Evolutionary conservation across 2,888 invertebrate genomes (phyloP).

Genomic region (Pseudoips prasinana): DNA sequence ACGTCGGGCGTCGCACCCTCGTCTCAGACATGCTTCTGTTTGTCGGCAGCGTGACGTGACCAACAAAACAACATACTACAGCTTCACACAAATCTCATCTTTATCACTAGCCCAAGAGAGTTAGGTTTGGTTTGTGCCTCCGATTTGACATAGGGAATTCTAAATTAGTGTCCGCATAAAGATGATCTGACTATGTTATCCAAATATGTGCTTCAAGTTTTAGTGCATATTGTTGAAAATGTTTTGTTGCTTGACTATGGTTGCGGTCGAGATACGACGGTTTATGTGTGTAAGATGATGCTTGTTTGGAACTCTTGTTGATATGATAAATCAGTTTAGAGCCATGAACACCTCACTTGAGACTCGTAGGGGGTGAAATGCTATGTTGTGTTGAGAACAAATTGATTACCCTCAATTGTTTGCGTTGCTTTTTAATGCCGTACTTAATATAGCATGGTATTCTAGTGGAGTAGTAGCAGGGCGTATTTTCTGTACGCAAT

Average conservation of each 20-base stretch:
- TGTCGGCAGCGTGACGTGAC: conserved; percentile 34
- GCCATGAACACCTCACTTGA: conserved; percentile 71
- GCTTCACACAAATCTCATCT: conserved; percentile 27
- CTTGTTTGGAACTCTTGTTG: conserved; percentile 73
- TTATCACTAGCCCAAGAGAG: conserved; percentile 36
- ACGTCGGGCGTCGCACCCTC: conserved; percentile 68
- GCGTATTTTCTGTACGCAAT: no score
- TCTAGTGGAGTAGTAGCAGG: no score
- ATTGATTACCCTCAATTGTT: conserved; percentile 60
- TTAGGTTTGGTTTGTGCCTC: conserved; percentile 20
- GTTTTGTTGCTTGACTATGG: conserved; percentile 53
- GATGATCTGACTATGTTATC: conserved; percentile 56
- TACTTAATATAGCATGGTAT: no score
- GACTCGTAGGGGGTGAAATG: conserved; percentile 62
- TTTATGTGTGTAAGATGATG: conserved; percentile 81
- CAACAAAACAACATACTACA: conserved; percentile 25
- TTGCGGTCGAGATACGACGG: conserved; percentile 64
- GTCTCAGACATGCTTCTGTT: conserved; percentile 64
- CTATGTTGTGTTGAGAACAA: conserved; percentile 66
- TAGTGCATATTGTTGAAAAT: conserved; percentile 69
- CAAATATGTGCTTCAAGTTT: conserved; percentile 71
- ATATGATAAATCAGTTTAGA: conserved; percentile 81
- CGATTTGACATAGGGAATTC: conserved; percentile 30
- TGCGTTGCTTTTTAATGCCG: no score
- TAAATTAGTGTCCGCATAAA: conserved; percentile 36